A percentile compares a stretch with the other conserved stretches of the same genome.
These are phyloP conservation scores for Enteromius afrohamiltoni DNA, from an alignment of 2,797 vertebrate species.

Conservation along the genomic window DNA sequence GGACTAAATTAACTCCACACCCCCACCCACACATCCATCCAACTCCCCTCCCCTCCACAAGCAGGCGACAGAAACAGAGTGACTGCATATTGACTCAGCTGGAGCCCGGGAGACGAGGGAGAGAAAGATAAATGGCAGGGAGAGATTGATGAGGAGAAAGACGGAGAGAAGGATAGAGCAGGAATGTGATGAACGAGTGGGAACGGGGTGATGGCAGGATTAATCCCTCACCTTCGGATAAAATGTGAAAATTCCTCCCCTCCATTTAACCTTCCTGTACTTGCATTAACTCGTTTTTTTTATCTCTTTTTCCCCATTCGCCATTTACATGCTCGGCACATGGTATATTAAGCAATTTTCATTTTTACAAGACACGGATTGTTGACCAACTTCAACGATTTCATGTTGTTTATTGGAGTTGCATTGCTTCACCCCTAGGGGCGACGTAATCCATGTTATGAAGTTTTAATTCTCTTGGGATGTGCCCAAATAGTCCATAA, in stretches of 20 bases:
- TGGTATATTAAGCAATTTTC: background rate
- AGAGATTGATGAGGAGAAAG: conserved; percentile 65
- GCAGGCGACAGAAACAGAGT: conserved; percentile 75
- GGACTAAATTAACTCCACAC: conserved; percentile 60
- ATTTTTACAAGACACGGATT: background rate
- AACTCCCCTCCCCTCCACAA: conserved; percentile 53
- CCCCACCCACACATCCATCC: conserved; percentile 49
- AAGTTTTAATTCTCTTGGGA: conserved; percentile 40
- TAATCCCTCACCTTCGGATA: conserved; percentile 74
- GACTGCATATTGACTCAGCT: conserved; percentile 82
- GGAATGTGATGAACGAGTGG: conserved; percentile 80
- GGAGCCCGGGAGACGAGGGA: conserved; percentile 65
- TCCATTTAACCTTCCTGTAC: conserved; percentile 69
- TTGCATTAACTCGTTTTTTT: conserved; percentile 8
- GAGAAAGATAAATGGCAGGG: conserved; percentile 64
- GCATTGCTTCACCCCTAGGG: conserved; percentile 70
- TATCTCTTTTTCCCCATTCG: background rate
- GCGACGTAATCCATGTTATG: conserved; percentile 68
- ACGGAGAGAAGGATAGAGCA: conserved; percentile 63
- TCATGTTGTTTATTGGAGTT: conserved; percentile 61
- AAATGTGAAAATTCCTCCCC: conserved; percentile 74
- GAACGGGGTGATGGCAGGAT: conserved; percentile 78
- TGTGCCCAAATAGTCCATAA: conserved; percentile 18
- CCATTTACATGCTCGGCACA: background rate
- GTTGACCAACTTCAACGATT: background rate